A percentile compares a stretch with the other conserved stretches of the same genome.
These are phyloP conservation scores for Diplolepis rosae DNA, from an alignment of 2,888 invertebrate genomes.

Conservation along the genomic window DNA sequence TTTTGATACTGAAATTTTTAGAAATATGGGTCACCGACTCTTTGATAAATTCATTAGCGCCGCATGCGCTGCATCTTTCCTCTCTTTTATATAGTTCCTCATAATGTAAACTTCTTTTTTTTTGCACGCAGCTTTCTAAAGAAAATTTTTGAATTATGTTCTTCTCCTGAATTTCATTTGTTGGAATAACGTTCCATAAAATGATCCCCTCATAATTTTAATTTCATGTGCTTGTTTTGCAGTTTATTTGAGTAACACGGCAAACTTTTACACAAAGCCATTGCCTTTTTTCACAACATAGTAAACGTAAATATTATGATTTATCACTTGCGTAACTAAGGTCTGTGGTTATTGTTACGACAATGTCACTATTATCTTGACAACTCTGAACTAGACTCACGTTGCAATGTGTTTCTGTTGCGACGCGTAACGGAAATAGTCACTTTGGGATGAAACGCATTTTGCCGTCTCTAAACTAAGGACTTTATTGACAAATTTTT, in stretches of 20 bases:
- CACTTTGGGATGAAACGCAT: slow-evolving; percentile 32
- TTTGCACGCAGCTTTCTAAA: neutral
- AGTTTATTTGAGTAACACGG: too few species aligned
- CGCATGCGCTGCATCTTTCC: slow-evolving; percentile 40
- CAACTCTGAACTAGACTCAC: neutral
- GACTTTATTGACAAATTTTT: slow-evolving; percentile 30
- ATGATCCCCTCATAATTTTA: too few species aligned
- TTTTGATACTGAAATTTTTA: slow-evolving; percentile 67
- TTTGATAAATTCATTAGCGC: slow-evolving; percentile 39
- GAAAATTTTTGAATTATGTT: neutral
- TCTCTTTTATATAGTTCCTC: slow-evolving; percentile 36
- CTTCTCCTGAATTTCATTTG: too few species aligned
- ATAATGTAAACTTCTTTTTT: too few species aligned
- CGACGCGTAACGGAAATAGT: slow-evolving; percentile 5
- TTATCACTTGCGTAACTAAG: neutral
- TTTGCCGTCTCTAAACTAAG: slow-evolving; percentile 31
- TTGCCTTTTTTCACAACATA: too few species aligned
- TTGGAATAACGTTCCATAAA: too few species aligned
- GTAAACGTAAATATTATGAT: neutral
- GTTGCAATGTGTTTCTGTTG: neutral
- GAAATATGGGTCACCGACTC: slow-evolving; percentile 67
- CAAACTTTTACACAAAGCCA: too few species aligned
- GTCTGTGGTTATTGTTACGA: neutral
- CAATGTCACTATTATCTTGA: neutral
- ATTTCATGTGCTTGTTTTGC: too few species aligned